These are phyloP conservation scores for Malurus alboscapulatus DNA, from an alignment of 2,113 vertebrate species.

Conservation along the genomic window DNA sequence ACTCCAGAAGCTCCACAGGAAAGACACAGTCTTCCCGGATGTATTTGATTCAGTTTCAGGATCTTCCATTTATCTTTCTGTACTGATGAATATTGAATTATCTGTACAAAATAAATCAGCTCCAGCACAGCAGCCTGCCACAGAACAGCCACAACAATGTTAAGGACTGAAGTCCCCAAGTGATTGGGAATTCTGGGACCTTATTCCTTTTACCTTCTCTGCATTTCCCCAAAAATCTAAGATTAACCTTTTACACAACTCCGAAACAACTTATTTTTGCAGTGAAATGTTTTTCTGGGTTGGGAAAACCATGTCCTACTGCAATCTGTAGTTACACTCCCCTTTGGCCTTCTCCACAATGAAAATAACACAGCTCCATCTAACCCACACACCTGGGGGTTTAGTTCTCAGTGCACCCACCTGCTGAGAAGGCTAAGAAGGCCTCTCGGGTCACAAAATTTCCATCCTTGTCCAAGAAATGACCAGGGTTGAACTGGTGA, in stretches of 20 bases:
- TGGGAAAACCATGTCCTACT: not conserved
- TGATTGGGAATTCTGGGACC: not conserved
- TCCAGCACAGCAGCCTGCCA: not conserved
- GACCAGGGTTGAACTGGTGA: constrained; percentile 58
- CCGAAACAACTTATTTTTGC: not conserved
- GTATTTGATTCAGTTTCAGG: not conserved
- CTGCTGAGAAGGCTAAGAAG: constrained; percentile 65
- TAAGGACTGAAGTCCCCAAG: not conserved
- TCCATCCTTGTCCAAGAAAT: constrained; percentile 65
- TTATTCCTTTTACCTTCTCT: not conserved
- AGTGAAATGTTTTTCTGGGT: not conserved
- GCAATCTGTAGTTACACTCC: not conserved
- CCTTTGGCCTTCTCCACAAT: not conserved
- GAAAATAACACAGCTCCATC: not conserved
- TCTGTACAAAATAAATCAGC: not conserved
- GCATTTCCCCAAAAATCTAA: not conserved
- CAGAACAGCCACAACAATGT: not conserved
- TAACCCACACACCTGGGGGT: not conserved
- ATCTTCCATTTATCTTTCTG: not conserved
- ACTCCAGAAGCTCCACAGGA: not conserved
- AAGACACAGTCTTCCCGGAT: not conserved
- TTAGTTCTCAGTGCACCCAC: not conserved
- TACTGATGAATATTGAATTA: not conserved
- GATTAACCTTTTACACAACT: not conserved
- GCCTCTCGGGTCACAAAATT: constrained; percentile 56